phyloP scores from a whole-genome alignment of 2,113 vertebrate genomes.

The Hydrochoerus hydrochaeris region DNA sequence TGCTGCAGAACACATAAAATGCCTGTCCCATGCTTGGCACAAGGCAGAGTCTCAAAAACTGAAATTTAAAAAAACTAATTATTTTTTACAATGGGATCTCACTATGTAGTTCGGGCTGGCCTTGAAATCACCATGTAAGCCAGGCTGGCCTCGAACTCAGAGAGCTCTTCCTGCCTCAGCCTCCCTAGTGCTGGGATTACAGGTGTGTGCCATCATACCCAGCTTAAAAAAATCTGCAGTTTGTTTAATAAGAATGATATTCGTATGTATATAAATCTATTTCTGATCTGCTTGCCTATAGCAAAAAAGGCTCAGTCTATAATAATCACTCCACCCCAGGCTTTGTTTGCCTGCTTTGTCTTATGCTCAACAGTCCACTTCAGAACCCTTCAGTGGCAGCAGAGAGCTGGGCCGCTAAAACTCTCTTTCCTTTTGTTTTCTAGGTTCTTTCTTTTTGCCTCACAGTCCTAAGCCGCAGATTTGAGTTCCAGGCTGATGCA shows the following conservation, averaged over 20 bases:
- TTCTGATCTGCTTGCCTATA: not conserved
- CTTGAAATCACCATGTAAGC: not conserved
- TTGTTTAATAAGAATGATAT: not conserved
- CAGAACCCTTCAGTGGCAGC: not conserved
- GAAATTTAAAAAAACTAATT: not conserved
- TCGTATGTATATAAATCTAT: not conserved
- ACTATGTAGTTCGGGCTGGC: not conserved
- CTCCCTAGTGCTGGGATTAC: not conserved
- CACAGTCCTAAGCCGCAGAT: slow-evolving; percentile 96
- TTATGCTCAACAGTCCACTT: not conserved
- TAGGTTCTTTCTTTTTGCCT: slow-evolving; percentile 98
- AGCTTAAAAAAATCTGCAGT: not conserved
- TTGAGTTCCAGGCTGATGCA: slow-evolving; percentile 99
- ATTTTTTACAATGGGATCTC: not conserved
- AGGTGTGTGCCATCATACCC: not conserved
- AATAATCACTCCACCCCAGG: not conserved
- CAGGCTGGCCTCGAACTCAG: not conserved
- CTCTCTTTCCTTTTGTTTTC: slow-evolving; percentile 46
- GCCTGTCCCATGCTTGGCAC: not conserved
- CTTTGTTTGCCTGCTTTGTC: not conserved
- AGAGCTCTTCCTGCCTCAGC: not conserved
- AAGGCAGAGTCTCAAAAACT: not conserved
- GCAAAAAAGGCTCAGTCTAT: not conserved
- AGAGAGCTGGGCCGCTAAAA: slow-evolving; percentile 22
- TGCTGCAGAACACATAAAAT: not conserved